Base-by-base conservation (phyloP, 2,113 vertebrate genomes). In the Garra rufa region DNA sequence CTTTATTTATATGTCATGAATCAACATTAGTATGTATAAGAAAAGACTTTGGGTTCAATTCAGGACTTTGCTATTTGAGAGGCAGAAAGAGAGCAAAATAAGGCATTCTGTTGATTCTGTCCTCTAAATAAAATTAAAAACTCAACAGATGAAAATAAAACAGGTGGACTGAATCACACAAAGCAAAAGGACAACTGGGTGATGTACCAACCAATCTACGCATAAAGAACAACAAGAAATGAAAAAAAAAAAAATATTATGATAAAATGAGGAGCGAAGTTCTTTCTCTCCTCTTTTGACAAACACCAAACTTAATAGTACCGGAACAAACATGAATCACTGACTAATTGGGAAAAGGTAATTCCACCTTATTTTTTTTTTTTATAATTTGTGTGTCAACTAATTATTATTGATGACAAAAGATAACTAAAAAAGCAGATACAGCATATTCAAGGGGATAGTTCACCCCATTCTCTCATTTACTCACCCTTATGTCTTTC, bases 1-100 rank as follows among this genome's bases (percentile, higher is more conserved):
- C 71, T 48, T 91, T 83, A 87, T 91, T 89, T 89, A 90, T 83
- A 90, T 85, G 89, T 86, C 90, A 90, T 88, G 85, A 89, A 86
- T 90, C 21, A 48, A 86, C 91, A 90, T 69, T 69, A 69, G 9
- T 38, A 57, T 93, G 85, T 92, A 94, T 92, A 94, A 52, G 34
- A 85, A 90, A 87, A 86, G 43, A 85, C 83, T 86, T 87, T 69
- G 74, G 67, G 86, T 63, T 83, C 67, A 89, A 90, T 57, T 43
- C 48, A 78, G 83, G 67, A 87, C 26, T 44, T 65, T 50, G 46
- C 73, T 75, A 75, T 63, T 46, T 61, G 73, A 83, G 70, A 81
- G 65, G 70, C 71, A 69, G 86, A 87, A 77, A 90, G 63, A 69
- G 85, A 82, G 83, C 82, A 89, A 88, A 87, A 88, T 91, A 93